Evolutionary conservation across 2,888 invertebrate species (phyloP), one percentile per base, ranked within the genome.

Genomic region (Acrobasis repandana): DNA sequence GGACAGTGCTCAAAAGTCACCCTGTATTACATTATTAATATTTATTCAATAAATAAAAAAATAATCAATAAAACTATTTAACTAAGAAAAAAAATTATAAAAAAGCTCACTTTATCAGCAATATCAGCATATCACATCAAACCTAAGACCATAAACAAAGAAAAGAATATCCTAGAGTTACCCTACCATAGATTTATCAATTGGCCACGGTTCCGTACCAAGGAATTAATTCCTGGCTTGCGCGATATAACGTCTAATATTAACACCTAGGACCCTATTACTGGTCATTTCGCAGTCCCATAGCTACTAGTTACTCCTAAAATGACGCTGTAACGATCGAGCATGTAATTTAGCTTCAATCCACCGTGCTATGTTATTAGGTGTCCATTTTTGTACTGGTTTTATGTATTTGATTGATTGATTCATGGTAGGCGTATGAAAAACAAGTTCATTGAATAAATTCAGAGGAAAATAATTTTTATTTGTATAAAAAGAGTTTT

Each of bases 241-340:
- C 20, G 20, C 9, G 33, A 16, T 36, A 47, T 36, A 58, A 48
- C 11, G 48, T 34, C 48, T 58, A 33, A 36, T 34, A 58, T 58
- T 58, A 49, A 48, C 57, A 58, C 57, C 33, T 34, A 49, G 47
- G 43, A 56, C 28, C 48, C 11, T 48, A 58, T 58, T 58, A 58
- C 8, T 4, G 18, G 34, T 36, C 33, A 52, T 48, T 49, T 34
- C 18, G 34, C 43, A 14, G 28, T 28, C 43, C 9, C 11, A 16
- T 11, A 36, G 52, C 52, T 52, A 52, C 52, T 36, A 36, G 52
- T 52, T 52, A 52, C 34, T 15, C 52, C 52, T 52, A 52, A 52
- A 52, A 52, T 16, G 36, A 16, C 16, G 34, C 16, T 10, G 34
- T 52, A 36, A 36, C 16, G 10, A 36, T 16, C 34, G 34, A 16